Base-by-base conservation (phyloP, 1,140 invertebrate species). In the Drosophila albomicans region DNA sequence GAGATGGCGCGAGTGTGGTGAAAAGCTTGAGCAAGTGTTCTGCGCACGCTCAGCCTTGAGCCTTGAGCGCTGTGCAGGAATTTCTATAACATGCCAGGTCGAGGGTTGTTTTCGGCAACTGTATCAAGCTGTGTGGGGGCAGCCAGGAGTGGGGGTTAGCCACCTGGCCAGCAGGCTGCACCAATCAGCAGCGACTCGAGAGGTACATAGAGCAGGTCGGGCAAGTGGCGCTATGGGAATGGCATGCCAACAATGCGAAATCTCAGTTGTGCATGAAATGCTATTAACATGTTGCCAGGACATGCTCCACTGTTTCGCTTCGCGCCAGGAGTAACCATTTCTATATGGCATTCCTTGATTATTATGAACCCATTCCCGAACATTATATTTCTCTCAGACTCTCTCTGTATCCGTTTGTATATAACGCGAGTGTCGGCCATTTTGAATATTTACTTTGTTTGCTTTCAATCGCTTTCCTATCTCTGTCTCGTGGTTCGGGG, bases 221-320 rank as follows among this genome's bases (percentile, higher is more conserved):
- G 57, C 15, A 46, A 59, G 57, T 59, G 57, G 20, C 38, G 41
- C 8, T 59, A 71, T 46, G 65, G 68, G 61, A 74, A 48, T 63
- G 76, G 73, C 63, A 80, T 72, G 77, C 75, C 45, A 79, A 49
- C 73, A 79, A 79, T 77, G 74, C 13, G 72, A 90, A 90, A 90
- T 89, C 85, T 81, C 78, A 79, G 86, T 78, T 72, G 78, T 80
- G 84, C 80, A 75, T 88, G 58, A 88, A 88, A 88, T 75, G 67
- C 80, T 80, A 82, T 88, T 89, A 89, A 82, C 85, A 89, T 81
- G 85, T 89, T 84, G 81, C 79, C 85, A 78, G 56, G 74, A 58
- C 51, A 79, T 68, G 52, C 75, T 69, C 62, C 70, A 78, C 88
- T 88, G 85, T 87, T 75, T 86, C 69, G 48, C 64, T 54, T 43